phyloP scores from a whole-genome alignment of 2,113 vertebrate species.

The Procapra przewalskii region DNA sequence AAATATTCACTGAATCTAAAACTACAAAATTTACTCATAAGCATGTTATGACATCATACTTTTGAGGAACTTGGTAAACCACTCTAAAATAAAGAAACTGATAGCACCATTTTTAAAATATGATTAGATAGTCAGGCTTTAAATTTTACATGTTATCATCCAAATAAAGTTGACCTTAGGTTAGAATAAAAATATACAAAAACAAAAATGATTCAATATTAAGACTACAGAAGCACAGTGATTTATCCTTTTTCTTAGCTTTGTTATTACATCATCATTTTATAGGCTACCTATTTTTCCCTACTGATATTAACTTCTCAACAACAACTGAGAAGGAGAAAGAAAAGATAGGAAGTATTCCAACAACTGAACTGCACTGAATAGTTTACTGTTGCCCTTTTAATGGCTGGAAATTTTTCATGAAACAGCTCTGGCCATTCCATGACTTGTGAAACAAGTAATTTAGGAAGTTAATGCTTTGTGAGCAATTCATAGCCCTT shows the following conservation, averaged over 20 bases:
- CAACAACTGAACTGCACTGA: neutral
- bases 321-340: neutral
- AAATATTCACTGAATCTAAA: neutral
- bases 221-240: neutral
- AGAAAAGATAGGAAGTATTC: neutral
- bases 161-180: neutral
- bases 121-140: neutral
- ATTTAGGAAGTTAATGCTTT: neutral
- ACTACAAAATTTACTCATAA: neutral
- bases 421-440: neutral
- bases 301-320: neutral
- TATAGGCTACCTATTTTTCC: neutral
- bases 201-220: neutral
- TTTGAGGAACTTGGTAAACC: neutral
- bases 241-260: neutral
- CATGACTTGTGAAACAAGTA: neutral
- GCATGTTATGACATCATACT: neutral
- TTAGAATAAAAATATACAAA: neutral
- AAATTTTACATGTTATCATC: neutral
- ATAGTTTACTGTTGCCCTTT: neutral
- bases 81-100: neutral
- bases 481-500: neutral
- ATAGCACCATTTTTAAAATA: neutral
- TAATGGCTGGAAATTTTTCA: conserved; percentile 7
- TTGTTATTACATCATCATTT: neutral